Conservation (phyloP, 2,113 vertebrate genomes). For the Stigmatopora nigra region DNA sequence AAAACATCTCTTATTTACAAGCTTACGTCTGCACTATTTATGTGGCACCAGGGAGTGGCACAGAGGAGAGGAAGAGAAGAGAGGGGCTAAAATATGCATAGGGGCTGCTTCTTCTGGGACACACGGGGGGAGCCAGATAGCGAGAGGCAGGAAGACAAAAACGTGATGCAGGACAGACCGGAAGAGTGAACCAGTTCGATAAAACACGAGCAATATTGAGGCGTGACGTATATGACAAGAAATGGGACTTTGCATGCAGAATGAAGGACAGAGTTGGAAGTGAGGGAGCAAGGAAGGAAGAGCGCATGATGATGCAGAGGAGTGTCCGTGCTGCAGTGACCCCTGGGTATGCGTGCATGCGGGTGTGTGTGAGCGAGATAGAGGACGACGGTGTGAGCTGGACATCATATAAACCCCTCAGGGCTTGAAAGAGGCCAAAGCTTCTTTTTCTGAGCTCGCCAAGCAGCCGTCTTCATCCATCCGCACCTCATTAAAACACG, state of each 20-base stretch:
- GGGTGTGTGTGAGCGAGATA: conserved; percentile 14
- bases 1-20: conserved; percentile 79
- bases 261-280: conserved; percentile 7
- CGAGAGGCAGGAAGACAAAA: conserved; percentile 33
- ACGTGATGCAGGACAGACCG: conserved; percentile 29
- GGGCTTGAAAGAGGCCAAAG: conserved; percentile 53
- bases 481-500: conserved; percentile 58
- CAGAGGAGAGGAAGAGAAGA: conserved; percentile 64
- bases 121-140: conserved; percentile 45
- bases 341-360: conserved; percentile 34
- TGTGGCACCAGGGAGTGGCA: conserved; percentile 70
- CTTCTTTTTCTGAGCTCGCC: conserved; percentile 45
- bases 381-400: conserved; percentile 25
- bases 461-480: conserved; percentile 60
- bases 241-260: conserved; percentile 27
- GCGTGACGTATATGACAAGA: conserved; percentile 9
- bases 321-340: conserved; percentile 43
- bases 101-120: conserved; percentile 68
- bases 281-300: conserved; percentile 37
- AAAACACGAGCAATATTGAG: conserved; percentile 19
- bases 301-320: conserved; percentile 56
- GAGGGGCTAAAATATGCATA: conserved; percentile 72
- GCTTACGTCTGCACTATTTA: conserved; percentile 80
- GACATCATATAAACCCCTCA: conserved; percentile 49
- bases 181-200: conserved; percentile 13